phyloP scores from a whole-genome alignment of 2,797 vertebrate species.

The Xyrichtys novacula region DNA sequence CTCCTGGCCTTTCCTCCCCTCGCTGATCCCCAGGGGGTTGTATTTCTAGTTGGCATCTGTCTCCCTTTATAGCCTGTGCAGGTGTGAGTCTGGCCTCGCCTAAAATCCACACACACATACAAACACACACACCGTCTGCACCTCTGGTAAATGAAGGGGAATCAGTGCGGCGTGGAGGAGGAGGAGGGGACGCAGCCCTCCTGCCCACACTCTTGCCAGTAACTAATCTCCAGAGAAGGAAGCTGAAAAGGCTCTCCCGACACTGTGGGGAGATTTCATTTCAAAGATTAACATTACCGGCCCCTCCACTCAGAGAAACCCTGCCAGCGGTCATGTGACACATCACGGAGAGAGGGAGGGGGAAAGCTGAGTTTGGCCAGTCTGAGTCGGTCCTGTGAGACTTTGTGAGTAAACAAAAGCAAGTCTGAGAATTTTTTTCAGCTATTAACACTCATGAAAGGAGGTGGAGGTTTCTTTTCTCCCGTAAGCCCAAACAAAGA shows the following conservation, averaged over 20 bases:
- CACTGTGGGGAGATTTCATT: conserved; percentile 21
- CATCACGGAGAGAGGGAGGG: not conserved
- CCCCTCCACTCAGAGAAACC: conserved; percentile 11
- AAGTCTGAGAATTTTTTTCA: not conserved
- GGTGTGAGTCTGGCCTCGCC: conserved; percentile 49
- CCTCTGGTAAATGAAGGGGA: conserved; percentile 36
- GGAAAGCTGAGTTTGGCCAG: not conserved
- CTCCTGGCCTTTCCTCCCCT: not conserved
- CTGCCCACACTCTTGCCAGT: conserved; percentile 30
- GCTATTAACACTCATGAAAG: not conserved
- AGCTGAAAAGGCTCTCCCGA: conserved; percentile 26
- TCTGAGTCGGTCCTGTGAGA: not conserved
- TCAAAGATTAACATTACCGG: conserved; percentile 15
- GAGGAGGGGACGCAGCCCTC: conserved; percentile 26
- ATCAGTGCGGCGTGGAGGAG: conserved; percentile 15
- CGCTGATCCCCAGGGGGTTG: conserved; percentile 18
- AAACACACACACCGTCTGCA: conserved; percentile 28
- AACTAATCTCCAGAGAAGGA: conserved; percentile 52
- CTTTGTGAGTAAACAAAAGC: not conserved
- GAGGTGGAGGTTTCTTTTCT: no score
- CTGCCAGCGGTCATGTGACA: not conserved
- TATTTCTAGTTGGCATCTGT: conserved; percentile 58
- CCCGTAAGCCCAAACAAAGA: no score
- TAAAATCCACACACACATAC: not conserved
- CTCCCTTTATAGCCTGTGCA: conserved; percentile 43